These are phyloP conservation scores for Glyphotaelius pellucidus DNA, from an alignment of 2,888 invertebrate species.

Conservation along the genomic window DNA sequence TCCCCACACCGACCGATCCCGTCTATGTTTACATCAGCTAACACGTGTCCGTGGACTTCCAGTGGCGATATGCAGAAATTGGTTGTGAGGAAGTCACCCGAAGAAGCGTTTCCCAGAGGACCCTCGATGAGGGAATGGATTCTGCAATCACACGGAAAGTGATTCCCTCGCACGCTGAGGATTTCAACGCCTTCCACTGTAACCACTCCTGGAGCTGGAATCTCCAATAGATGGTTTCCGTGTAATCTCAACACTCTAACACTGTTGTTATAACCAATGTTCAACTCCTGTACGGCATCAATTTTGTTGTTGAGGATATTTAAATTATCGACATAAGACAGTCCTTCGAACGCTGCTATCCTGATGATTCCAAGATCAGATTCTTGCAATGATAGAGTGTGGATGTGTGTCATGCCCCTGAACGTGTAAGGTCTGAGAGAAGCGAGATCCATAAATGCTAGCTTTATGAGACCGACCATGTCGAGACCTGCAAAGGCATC, in stretches of 20 bases:
- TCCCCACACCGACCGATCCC: conserved; percentile 83
- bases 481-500: conserved; percentile 90
- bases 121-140: conserved; percentile 86
- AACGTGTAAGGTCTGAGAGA: conserved; percentile 85
- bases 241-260: conserved; percentile 85
- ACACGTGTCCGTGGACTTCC: conserved; percentile 87
- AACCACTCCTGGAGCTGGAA: conserved; percentile 81
- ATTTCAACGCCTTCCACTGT: conserved; percentile 84
- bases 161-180: conserved; percentile 86
- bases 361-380: conserved; percentile 88
- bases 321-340: conserved; percentile 83
- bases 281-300: conserved; percentile 87
- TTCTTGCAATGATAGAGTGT: conserved; percentile 86
- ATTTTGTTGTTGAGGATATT: conserved; percentile 92
- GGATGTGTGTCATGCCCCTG: conserved; percentile 85
- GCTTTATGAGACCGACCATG: conserved; percentile 87
- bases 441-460: conserved; percentile 90
- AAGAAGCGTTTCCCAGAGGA: conserved; percentile 83
- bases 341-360: conserved; percentile 86
- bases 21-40: conserved; percentile 83
- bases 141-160: conserved; percentile 92
- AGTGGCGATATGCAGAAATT: conserved; percentile 93
- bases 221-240: conserved; percentile 90
- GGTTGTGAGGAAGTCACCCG: conserved; percentile 82
- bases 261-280: conserved; percentile 83